phyloP scores from a whole-genome alignment of 1,140 invertebrate genomes.

The Papilio machaon region DNA sequence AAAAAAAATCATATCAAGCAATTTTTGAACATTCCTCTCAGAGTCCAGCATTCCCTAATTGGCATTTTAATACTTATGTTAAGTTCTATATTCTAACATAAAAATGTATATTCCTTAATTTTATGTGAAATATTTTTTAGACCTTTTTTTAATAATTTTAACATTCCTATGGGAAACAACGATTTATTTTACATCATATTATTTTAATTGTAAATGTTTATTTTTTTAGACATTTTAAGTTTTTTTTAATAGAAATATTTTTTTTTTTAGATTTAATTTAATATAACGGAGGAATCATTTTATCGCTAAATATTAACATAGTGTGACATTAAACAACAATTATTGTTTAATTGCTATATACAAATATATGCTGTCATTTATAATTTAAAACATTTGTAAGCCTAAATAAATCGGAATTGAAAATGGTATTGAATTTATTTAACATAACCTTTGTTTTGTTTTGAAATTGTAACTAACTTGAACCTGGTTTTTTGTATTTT shows the following conservation, averaged over 20 bases:
- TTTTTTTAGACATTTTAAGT: slow-evolving; percentile 75
- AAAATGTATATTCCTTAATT: slow-evolving; percentile 56
- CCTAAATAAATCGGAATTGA: slow-evolving; percentile 77
- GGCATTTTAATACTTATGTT: slow-evolving; percentile 56
- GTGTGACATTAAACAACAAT: slow-evolving; percentile 43
- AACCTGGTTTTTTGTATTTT: background rate
- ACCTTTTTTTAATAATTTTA: slow-evolving; percentile 59
- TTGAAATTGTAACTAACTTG: background rate
- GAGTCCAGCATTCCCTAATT: slow-evolving; percentile 57
- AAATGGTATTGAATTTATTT: slow-evolving; percentile 50
- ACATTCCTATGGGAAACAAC: slow-evolving; percentile 75
- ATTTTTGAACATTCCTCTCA: slow-evolving; percentile 56
- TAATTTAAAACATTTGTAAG: slow-evolving; percentile 67
- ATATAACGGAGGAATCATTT: slow-evolving; percentile 47
- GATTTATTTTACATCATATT: slow-evolving; percentile 72
- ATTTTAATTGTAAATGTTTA: slow-evolving; percentile 76
- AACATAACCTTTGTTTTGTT: slow-evolving; percentile 11
- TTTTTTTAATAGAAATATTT: slow-evolving; percentile 58
- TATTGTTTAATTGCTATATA: slow-evolving; percentile 48
- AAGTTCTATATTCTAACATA: slow-evolving; percentile 44
- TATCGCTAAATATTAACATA: slow-evolving; percentile 49
- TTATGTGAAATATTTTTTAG: slow-evolving; percentile 66
- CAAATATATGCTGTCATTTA: slow-evolving; percentile 61
- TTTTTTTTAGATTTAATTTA: slow-evolving; percentile 66
- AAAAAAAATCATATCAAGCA: slow-evolving; percentile 29